A percentile compares a stretch with the other conserved stretches of the same genome.
Evolutionary conservation across 2,113 vertebrate genomes (phyloP).

Genomic region (Pycnonotus jocosus): DNA sequence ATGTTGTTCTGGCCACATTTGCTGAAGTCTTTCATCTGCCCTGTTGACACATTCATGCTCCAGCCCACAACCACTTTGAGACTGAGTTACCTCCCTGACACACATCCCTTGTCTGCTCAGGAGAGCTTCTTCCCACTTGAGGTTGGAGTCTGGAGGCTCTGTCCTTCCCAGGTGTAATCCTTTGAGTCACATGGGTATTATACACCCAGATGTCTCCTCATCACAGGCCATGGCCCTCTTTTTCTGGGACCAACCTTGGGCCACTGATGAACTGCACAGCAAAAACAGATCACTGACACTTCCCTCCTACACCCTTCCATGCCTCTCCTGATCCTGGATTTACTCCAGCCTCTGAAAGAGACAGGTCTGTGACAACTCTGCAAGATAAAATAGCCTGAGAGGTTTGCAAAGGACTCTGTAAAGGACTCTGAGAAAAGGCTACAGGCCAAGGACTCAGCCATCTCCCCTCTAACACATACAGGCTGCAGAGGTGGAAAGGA

Average conservation of each 20-base stretch:
- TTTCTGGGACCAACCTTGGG: not conserved
- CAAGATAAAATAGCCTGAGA: not conserved
- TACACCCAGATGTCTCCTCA: not conserved
- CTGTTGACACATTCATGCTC: not conserved
- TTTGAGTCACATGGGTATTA: not conserved
- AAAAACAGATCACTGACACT: not conserved
- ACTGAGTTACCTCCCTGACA: not conserved
- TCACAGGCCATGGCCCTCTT: not conserved
- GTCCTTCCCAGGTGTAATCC: not conserved
- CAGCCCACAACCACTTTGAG: not conserved
- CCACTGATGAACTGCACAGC: rapidly evolving
- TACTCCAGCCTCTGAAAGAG: not conserved
- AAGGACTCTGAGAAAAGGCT: not conserved
- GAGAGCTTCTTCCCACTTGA: not conserved
- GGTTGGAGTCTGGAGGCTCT: not conserved
- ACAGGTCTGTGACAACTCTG: not conserved
- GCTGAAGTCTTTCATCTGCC: not conserved
- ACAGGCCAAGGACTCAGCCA: not conserved
- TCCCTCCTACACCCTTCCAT: not conserved
- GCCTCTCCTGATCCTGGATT: not conserved
- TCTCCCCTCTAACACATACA: not conserved
- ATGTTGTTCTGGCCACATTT: not conserved
- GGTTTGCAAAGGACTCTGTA: not conserved
- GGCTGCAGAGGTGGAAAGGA: not conserved
- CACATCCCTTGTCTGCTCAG: not conserved